phyloP scores from a whole-genome alignment of 2,888 invertebrate species.

The Esperia sulphurella region DNA sequence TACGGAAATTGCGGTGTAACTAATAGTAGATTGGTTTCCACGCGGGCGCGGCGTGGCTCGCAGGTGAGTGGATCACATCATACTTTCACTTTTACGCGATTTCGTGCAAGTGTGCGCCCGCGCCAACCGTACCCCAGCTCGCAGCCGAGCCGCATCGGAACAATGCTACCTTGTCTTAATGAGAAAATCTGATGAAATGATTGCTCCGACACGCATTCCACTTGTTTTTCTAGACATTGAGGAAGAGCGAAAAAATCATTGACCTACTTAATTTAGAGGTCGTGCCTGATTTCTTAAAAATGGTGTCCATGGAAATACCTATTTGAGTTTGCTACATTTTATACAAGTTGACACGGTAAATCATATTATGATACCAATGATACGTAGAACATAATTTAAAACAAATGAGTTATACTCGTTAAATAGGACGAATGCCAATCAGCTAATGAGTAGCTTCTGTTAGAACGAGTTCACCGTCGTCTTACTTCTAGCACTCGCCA shows the following conservation, averaged over 20 bases:
- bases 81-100: slow-evolving; percentile 74
- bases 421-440: slow-evolving; percentile 13
- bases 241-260: background rate
- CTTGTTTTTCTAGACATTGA: background rate
- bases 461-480: slow-evolving; percentile 14
- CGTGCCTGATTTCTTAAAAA: no score
- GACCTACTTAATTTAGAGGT: background rate
- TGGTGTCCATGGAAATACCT: no score
- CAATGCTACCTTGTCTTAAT: slow-evolving; percentile 67
- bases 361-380: background rate
- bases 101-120: slow-evolving; percentile 55
- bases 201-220: slow-evolving; percentile 13
- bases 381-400: background rate
- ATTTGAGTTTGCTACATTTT: no score
- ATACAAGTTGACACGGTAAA: no score
- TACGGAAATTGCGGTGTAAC: slow-evolving; percentile 1
- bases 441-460: slow-evolving; percentile 5
- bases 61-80: slow-evolving; percentile 53
- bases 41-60: slow-evolving; percentile 15
- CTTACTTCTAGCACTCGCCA: slow-evolving; percentile 29
- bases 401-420: background rate
- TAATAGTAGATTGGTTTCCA: slow-evolving; percentile 4
- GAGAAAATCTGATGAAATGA: slow-evolving; percentile 30
- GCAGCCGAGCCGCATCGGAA: slow-evolving; percentile 39
- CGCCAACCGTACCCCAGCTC: slow-evolving; percentile 31